These are phyloP conservation scores for Drosophila hydei DNA, from an alignment of 1,140 invertebrate species.

Conservation along the genomic window DNA sequence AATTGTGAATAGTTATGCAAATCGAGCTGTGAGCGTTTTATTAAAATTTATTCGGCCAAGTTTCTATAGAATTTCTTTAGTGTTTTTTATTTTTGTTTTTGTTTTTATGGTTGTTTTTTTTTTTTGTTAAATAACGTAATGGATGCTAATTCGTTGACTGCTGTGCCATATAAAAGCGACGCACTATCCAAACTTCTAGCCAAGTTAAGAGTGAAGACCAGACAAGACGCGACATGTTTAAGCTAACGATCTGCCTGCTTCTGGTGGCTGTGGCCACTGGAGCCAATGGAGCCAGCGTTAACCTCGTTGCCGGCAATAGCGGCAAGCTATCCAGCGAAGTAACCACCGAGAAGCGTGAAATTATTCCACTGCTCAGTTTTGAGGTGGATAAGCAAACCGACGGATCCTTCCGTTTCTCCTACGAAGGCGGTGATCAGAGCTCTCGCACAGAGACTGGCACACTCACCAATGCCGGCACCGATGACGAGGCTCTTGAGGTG, in stretches of 20 bases:
- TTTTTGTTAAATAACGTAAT: conserved; percentile 53
- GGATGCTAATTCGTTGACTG: conserved; percentile 59
- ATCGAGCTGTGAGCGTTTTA: conserved; percentile 67
- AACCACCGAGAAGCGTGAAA: conserved; percentile 50
- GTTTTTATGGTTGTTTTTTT: conserved; percentile 16
- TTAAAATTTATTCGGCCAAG: conserved; percentile 56
- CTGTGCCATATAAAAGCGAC: conserved; percentile 57
- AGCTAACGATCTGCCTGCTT: conserved; percentile 56
- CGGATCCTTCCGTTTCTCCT: conserved; percentile 69
- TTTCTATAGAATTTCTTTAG: conserved; percentile 72
- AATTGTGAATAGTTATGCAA: conserved; percentile 61
- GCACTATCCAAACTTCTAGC: conserved; percentile 29
- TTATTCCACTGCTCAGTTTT: conserved; percentile 59
- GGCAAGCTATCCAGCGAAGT: neutral
- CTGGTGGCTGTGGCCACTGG: conserved; percentile 36
- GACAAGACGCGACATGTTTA: conserved; percentile 54
- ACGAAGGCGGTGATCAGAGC: conserved; percentile 66
- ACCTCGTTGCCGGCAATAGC: conserved; percentile 25
- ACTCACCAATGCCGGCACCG: conserved; percentile 61
- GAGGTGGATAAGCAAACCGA: conserved; percentile 59
- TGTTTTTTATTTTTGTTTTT: conserved; percentile 33
- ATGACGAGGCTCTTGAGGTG: conserved; percentile 70
- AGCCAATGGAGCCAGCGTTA: conserved; percentile 36
- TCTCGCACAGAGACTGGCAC: conserved; percentile 60
- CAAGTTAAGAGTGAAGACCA: conserved; percentile 49